Base-by-base conservation (phyloP, 2,888 invertebrate genomes). In the Acheta domesticus region DNA sequence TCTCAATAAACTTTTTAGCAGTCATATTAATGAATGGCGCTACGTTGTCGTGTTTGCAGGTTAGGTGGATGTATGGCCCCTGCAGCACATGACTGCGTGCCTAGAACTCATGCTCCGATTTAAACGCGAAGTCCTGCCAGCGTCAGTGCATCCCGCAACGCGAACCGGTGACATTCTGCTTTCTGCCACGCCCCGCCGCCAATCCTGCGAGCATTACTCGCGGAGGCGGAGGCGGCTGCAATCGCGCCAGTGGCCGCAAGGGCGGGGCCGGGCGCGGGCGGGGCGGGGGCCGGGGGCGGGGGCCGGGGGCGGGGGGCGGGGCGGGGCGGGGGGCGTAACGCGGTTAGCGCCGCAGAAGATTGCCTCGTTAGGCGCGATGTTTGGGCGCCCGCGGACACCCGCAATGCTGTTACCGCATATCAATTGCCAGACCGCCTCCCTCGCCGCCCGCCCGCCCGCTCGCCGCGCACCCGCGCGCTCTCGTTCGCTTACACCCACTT, bases 401-500 rank as follows among this genome's bases (percentile, higher is more conserved):
- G n/a, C 62, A 62, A 62, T 62, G 62, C 62, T 62, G 62, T 62
- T 62, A 62, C 62, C 62, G 62, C 62, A 62, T 16, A 62, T 62
- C 62, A 62, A 62, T 62, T 62, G 62, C 62, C 62, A 62, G n/a
- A 62, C 16, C 62, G 62, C 62, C 62, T n/a, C 62, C 62, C 62
- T 16, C 62, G 62, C 16, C n/a, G 62, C n/a, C 62, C 62, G 12
- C 62, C 16, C 62, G 62, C n/a, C 62, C 62, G 62, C 62, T n/a
- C 62, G 4, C 62, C 19, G 23, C 23, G 23, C 23, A 8, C 62
- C 16, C 62, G 14, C 49, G 49, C 21, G 19, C 77, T 12, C 49
- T 78, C 78, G 23, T 78, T 77, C 20, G 23, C 74, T 20, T 21
- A 78, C 23, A 20, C 48, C 21, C 20, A 50, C 49, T 19, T 77